Conservation (phyloP, 2,888 invertebrate species). For the Limnephilus auricula region DNA sequence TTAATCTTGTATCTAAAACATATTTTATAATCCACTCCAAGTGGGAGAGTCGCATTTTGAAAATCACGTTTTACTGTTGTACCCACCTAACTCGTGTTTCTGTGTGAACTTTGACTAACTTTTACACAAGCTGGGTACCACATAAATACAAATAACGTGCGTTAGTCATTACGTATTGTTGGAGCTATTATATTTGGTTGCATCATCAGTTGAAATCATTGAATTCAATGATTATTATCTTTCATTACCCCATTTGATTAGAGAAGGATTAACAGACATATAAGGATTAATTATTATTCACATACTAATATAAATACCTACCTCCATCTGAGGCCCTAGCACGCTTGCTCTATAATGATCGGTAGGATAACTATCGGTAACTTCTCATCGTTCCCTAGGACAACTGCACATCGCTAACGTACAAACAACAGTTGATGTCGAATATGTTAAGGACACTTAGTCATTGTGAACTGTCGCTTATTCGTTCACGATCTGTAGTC, state of each 20-base stretch:
- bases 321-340: too few species aligned
- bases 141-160: neutral
- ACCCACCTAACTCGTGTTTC: neutral
- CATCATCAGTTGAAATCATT: neutral
- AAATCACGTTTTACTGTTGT: neutral
- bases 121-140: neutral
- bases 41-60: slow-evolving; percentile 2
- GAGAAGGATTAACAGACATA: neutral
- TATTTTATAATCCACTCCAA: neutral
- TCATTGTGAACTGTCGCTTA: too few species aligned
- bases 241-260: neutral
- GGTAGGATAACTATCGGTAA: too few species aligned
- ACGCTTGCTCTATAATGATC: too few species aligned
- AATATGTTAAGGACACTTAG: too few species aligned
- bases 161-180: neutral
- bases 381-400: too few species aligned
- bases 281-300: too few species aligned
- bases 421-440: too few species aligned
- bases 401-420: too few species aligned
- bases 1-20: neutral
- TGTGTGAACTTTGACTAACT: neutral
- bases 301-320: too few species aligned
- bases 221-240: neutral
- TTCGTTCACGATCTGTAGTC: too few species aligned
- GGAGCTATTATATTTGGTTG: neutral